These are phyloP conservation scores for Lordiphosa clarofinis DNA, from an alignment of 1,140 invertebrate genomes.

Conservation along the genomic window DNA sequence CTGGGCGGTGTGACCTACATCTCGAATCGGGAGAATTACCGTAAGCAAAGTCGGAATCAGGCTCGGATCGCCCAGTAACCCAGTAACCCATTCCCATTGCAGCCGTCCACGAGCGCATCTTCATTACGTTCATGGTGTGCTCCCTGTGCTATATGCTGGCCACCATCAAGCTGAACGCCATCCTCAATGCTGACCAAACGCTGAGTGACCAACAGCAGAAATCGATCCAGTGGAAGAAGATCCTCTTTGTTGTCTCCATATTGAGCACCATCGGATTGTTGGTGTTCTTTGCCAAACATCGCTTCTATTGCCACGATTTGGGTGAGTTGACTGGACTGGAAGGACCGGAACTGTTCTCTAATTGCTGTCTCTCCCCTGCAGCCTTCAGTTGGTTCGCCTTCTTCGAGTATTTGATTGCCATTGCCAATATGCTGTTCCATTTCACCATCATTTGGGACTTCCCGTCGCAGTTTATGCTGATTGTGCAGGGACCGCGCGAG, in stretches of 20 bases:
- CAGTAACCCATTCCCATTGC: slow-evolving; percentile 79
- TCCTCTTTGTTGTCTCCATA: slow-evolving; percentile 88
- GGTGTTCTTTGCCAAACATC: slow-evolving; percentile 92
- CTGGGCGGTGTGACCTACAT: slow-evolving; percentile 94
- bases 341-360: no score
- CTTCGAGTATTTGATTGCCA: slow-evolving; percentile 94
- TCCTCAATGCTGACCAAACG: slow-evolving; percentile 77
- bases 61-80: not conserved
- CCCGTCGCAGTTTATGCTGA: slow-evolving; percentile 88
- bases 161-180: slow-evolving; percentile 70
- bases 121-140: slow-evolving; percentile 94
- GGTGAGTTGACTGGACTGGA: slow-evolving; percentile 50
- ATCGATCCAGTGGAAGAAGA: slow-evolving; percentile 85
- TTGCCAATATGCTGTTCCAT: slow-evolving; percentile 95
- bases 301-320: slow-evolving; percentile 91
- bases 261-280: slow-evolving; percentile 89
- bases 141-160: slow-evolving; percentile 91
- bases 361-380: slow-evolving; percentile 80
- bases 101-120: slow-evolving; percentile 95
- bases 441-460: slow-evolving; percentile 92
- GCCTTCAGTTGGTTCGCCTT: slow-evolving; percentile 96
- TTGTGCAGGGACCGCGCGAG: slow-evolving; percentile 82
- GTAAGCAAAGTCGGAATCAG: slow-evolving; percentile 80
- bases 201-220: slow-evolving; percentile 73
- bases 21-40: slow-evolving; percentile 96